Evolutionary conservation across 1,140 invertebrate species (phyloP), one percentile per base, ranked within the genome.

Genomic region (Babylonia areolata): DNA sequence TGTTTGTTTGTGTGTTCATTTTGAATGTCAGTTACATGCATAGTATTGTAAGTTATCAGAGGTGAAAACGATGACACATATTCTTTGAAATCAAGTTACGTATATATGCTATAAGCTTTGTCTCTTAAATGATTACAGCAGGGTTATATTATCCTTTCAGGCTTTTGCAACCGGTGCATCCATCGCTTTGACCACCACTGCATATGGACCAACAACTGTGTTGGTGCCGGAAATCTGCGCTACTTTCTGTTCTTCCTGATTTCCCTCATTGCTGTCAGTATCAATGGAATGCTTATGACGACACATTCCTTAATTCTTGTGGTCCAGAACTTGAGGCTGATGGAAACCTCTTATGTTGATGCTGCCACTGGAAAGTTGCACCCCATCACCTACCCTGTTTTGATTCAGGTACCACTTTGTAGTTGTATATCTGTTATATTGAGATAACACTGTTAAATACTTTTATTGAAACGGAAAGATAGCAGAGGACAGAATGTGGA

Each of bases 111-210:
- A n/a, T n/a, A n/a, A n/a, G n/a, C n/a, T n/a, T n/a, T n/a, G n/a
- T n/a, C n/a, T n/a, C n/a, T n/a, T n/a, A n/a, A n/a, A n/a, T n/a
- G n/a, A n/a, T n/a, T n/a, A n/a, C n/a, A n/a, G n/a, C n/a, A n/a
- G n/a, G n/a, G n/a, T n/a, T n/a, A 17, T 5, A 40, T 85, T 69
- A 20, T 73, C 75, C 40, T 89, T 90, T 28, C 89, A 94, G 94
- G 89, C 84, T 89, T 93, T 28, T 94, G 93, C 88, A 90, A 94
- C 82, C 89, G 87, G 80, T 95, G 94, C 91, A 89, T 95, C 17
- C 90, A 92, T 81, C 90, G 92, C n/a, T 94, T 93, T 91, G 94
- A 95, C 84, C 94, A 95, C 83, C 94, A 94, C 85, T 95, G 94
- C 90, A 89, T 94, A 23, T 95, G 94, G 94, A 93, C 93, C 3